A percentile compares a stretch with the other conserved stretches of the same genome.
Evolutionary conservation across 2,888 invertebrate species (phyloP).

Genomic region (Neoascia interrupta): DNA sequence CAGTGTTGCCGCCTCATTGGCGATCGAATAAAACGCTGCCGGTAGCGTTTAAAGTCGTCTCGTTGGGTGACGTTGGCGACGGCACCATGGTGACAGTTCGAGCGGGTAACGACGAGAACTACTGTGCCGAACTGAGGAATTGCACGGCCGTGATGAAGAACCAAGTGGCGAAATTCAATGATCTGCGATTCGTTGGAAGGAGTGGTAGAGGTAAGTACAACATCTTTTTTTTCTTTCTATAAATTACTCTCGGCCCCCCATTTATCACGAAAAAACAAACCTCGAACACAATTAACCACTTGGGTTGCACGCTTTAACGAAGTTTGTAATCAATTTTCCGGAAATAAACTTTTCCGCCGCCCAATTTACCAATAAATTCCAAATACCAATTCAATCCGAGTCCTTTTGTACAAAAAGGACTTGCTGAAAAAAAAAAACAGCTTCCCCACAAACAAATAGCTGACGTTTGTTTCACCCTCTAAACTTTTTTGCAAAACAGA

Average conservation of each 20-base stretch:
- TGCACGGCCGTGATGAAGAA: slow-evolving; percentile 98
- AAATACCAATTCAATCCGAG: slow-evolving; percentile 35
- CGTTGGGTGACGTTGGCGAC: slow-evolving; percentile 95
- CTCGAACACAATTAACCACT: slow-evolving; percentile 68
- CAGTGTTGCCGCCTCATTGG: slow-evolving; percentile 97
- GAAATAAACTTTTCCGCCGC: slow-evolving; percentile 65
- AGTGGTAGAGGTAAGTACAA: slow-evolving; percentile 95
- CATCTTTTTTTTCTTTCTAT: background rate
- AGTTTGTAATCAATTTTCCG: slow-evolving; percentile 62
- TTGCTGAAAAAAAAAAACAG: slow-evolving; percentile 20
- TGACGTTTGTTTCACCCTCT: background rate
- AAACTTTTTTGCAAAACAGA: slow-evolving; percentile 53
- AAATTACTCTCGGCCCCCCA: too few relatives aligned
- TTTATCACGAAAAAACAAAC: too few relatives aligned
- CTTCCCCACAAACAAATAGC: slow-evolving; percentile 21
- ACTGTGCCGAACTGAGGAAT: slow-evolving; percentile 96
- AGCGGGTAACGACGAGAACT: slow-evolving; percentile 99
- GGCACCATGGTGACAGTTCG: slow-evolving; percentile 97
- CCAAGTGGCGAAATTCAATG: slow-evolving; percentile 99
- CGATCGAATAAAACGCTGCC: slow-evolving; percentile 98
- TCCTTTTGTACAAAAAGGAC: slow-evolving; percentile 1
- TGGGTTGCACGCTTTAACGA: slow-evolving; percentile 58
- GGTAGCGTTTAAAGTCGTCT: slow-evolving; percentile 97
- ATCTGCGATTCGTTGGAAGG: slow-evolving; percentile 98
- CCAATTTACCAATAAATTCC: slow-evolving; percentile 62